These are phyloP conservation scores for Mormyrus hasselquistii DNA, from an alignment of 2,797 vertebrate species.

Conservation along the genomic window DNA sequence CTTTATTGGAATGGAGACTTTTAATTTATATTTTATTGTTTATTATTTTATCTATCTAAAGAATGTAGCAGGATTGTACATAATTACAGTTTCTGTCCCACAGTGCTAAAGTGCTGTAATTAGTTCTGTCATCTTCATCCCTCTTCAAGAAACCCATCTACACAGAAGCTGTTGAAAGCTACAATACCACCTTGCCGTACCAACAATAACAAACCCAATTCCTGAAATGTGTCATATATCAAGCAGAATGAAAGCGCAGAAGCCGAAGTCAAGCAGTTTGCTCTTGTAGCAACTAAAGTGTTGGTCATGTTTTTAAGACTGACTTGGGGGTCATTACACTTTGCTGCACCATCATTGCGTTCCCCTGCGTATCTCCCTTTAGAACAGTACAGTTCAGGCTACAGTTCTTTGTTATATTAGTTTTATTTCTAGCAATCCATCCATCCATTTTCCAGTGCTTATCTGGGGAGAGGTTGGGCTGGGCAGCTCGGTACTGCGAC, in stretches of 20 bases:
- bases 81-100: neutral
- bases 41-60: neutral
- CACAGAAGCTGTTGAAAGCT: neutral
- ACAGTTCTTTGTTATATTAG: constrained; percentile 46
- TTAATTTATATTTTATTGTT: neutral
- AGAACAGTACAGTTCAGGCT: constrained; percentile 30
- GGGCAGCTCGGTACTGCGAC: neutral
- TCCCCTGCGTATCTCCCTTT: constrained; percentile 44
- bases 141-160: neutral
- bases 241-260: neutral
- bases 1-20: neutral
- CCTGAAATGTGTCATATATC: neutral
- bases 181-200: neutral
- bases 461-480: neutral
- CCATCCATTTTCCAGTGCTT: neutral
- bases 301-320: constrained; percentile 27
- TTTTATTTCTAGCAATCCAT: constrained; percentile 19
- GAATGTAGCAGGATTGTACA: neutral
- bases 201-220: neutral
- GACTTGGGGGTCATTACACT: constrained; percentile 42
- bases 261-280: constrained; percentile 29
- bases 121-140: neutral
- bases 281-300: constrained; percentile 42
- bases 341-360: constrained; percentile 49
- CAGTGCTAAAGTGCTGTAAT: neutral